Evolutionary conservation across 1,140 invertebrate species (phyloP).

Genomic region (Scaptomyza hsui): DNA sequence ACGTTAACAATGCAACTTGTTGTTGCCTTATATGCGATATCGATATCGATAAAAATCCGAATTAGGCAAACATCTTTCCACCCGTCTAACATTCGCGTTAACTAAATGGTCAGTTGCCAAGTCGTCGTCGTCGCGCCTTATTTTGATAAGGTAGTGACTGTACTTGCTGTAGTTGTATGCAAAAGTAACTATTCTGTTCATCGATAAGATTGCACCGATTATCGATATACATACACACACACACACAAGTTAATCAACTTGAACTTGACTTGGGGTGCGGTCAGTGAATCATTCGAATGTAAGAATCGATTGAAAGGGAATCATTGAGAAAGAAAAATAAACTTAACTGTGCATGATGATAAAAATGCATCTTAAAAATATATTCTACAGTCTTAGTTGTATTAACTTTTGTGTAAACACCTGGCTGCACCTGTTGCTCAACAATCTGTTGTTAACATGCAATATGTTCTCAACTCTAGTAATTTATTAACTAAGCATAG

Average conservation of each 20-base stretch:
- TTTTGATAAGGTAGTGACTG: background rate
- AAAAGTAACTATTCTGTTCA: constrained; percentile 4
- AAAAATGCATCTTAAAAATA: too few species aligned
- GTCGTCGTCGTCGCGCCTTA: too few species aligned
- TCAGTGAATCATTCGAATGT: constrained; percentile 26
- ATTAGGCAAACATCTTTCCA: too few species aligned
- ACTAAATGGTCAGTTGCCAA: constrained; percentile 26
- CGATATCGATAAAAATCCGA: constrained; percentile 25
- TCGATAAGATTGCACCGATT: constrained; percentile 20
- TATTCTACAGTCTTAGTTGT: too few species aligned
- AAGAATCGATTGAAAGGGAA: too few species aligned
- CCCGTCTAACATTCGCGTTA: constrained; percentile 33
- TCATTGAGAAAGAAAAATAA: too few species aligned
- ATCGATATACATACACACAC: constrained; percentile 10
- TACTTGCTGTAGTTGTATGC: background rate
- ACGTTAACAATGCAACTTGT: constrained; percentile 13
- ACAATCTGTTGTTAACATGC: constrained; percentile 26
- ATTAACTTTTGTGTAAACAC: constrained; percentile 2
- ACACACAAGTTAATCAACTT: constrained; percentile 31
- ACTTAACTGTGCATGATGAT: too few species aligned
- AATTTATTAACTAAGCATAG: background rate
- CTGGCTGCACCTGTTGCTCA: constrained; percentile 43
- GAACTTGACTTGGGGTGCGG: constrained; percentile 52
- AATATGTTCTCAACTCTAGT: constrained; percentile 18
- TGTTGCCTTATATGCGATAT: constrained; percentile 20